Evolutionary conservation across 2,888 invertebrate species (phyloP), one percentile per base, ranked within the genome.

Genomic region (Abscondita cerata): DNA sequence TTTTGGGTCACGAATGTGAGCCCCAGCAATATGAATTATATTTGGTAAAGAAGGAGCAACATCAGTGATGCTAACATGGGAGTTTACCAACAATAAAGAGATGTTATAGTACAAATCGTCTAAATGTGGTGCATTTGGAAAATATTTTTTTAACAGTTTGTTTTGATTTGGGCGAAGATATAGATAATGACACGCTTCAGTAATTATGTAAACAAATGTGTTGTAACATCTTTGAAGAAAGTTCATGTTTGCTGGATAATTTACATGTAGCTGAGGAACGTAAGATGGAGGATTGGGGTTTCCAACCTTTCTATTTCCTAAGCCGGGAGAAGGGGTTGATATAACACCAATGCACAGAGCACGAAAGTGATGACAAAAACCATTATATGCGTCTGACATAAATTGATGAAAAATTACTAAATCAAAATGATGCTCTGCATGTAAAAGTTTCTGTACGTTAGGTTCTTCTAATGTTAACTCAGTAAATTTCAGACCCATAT

Each of bases 221-320:
- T n/a, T n/a, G n/a, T n/a, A n/a, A n/a, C n/a, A n/a, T n/a, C n/a
- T n/a, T n/a, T n/a, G n/a, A n/a, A n/a, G n/a, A n/a, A n/a, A n/a
- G n/a, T n/a, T n/a, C n/a, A n/a, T n/a, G n/a, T n/a, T n/a, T n/a
- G n/a, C n/a, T n/a, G n/a, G n/a, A n/a, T n/a, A n/a, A n/a, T n/a
- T 25, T n/a, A 46, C 5, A 8, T 16, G 80, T 8, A 78, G 78
- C 44, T 83, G 80, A 0, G 83, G 82, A 33, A 83, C 80, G 72
- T 80, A 82, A 0, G 84, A 80, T 72, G 80, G 80, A 0, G 82
- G 80, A 1, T 74, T 75, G 1, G 83, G 77, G 40, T 79, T 69
- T 0, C 83, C 83, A 75, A 81, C 78, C 66, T 79, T 76, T 58
- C 80, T 78, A 51, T 81, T 81, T 70, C 81, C 78, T 68, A 78